A percentile compares a stretch with the other conserved stretches of the same genome.
Evolutionary conservation across 1,140 invertebrate genomes (phyloP).

Genomic region (Scylla paramamosain): DNA sequence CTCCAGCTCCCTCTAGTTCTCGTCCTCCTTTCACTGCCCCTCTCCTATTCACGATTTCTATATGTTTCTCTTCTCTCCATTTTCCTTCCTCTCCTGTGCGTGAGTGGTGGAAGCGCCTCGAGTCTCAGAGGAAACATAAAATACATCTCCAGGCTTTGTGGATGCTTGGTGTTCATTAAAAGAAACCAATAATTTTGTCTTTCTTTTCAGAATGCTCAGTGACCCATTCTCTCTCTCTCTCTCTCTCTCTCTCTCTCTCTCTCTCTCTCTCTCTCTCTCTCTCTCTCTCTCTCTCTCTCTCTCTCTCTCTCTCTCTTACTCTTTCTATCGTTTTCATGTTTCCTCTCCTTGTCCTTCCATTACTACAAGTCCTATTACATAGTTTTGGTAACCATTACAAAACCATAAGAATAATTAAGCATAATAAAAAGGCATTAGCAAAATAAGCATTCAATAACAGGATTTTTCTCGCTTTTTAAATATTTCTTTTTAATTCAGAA

Average conservation of each 20-base stretch:
- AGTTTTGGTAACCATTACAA: too few relatives aligned
- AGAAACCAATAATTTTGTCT: not conserved
- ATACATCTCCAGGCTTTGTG: not conserved
- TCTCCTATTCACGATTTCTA: not conserved
- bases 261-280: constrained; percentile 28
- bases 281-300: not conserved
- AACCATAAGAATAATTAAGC: too few relatives aligned
- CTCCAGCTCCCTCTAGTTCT: not conserved
- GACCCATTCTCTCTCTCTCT: not conserved
- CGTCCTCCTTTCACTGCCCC: not conserved
- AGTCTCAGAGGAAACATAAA: not conserved
- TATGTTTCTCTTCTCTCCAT: not conserved
- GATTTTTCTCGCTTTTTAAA: too few relatives aligned
- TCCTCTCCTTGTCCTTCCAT: not conserved
- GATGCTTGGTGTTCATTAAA: constrained; percentile 25
- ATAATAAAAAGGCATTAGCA: too few relatives aligned
- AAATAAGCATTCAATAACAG: not conserved
- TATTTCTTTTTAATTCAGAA: not conserved
- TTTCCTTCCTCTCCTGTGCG: not conserved
- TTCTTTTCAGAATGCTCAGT: not conserved
- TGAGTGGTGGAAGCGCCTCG: not conserved
- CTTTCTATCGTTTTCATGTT: not conserved
- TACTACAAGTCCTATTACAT: too few relatives aligned
- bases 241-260: not conserved
- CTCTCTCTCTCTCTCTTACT: constrained; percentile 18